Evolutionary conservation across 2,113 vertebrate species (phyloP), one percentile per base, ranked within the genome.

Genomic region (Puma concolor): DNA sequence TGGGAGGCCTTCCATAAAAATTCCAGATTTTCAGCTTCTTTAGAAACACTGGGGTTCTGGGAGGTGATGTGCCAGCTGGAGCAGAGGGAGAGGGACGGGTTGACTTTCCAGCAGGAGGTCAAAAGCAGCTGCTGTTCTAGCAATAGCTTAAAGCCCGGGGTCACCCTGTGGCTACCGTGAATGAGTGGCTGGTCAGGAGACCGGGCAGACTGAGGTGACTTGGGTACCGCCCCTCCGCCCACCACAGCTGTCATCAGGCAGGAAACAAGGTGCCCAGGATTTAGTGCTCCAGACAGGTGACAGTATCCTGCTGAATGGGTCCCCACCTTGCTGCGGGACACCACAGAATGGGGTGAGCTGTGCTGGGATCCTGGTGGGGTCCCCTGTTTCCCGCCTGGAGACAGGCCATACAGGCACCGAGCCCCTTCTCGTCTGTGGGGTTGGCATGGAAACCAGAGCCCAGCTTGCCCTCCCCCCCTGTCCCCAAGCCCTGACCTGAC

Each of bases 31-130:
- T 63, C 44, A 12, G 69, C 36, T 38, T 50, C 72, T 72, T 87
- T 14, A 1, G 84, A 31, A 54, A 63, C 19, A 21, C 10, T 0
- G 0, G 48, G 36, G 29, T 31, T 48, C 31, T 41, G 23, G n/a
- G 7, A n/a, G 41, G 80, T 64, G 50, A 33, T 5, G 0, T 3
- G 2, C 5, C 0, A 1, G 11, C 23, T 4, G 27, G 31, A 8
- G 5, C 50, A 6, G 12, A 88, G 25, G 86, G n/a, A 63, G 74
- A 4, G 8, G 31, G 66, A 36, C 38, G 17, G 14, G 57, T 3
- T 21, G 82, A 31, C 72, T 60, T 87, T 12, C 67, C 17, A 2
- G 14, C 1, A n/a, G 27, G n/a, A 93, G 57, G 33, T 19, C 67
- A 5, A 33, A 41, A 1, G n/a, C n/a, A n/a, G 9, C 25, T 44